Conservation (phyloP, 37 sponge, comb jelly and placozoan species). For the Diacarnus erythraeanus region DNA sequence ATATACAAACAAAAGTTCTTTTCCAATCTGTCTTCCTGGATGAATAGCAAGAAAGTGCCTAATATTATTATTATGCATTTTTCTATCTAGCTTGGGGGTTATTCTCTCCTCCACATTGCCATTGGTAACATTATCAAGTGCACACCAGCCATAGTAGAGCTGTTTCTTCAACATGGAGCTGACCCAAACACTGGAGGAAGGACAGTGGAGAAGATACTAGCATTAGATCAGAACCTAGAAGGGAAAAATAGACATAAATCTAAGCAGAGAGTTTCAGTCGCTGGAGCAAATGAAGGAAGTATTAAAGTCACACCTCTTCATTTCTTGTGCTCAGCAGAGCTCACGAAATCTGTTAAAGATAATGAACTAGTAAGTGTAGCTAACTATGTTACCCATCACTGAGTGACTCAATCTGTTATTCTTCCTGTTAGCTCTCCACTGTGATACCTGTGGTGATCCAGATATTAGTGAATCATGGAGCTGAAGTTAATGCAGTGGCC, state of each 20-base stretch:
- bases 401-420: background rate
- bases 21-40: no score
- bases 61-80: no score
- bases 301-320: background rate
- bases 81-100: constrained; percentile 3
- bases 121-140: background rate
- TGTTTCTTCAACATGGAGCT: constrained; percentile 65
- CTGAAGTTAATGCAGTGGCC: constrained; percentile 60
- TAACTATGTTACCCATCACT: no score
- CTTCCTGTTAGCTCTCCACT: background rate
- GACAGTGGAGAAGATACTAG: background rate
- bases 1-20: no score
- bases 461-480: constrained; percentile 29
- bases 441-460: background rate
- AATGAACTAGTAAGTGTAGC: background rate
- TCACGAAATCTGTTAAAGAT: background rate
- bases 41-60: no score
- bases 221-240: background rate
- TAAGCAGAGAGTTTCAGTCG: background rate
- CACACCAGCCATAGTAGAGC: constrained; percentile 20
- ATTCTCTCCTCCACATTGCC: background rate
- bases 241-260: background rate
- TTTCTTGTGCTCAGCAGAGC: background rate
- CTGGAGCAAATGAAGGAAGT: background rate
- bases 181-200: constrained; percentile 40